phyloP scores from a whole-genome alignment of 2,888 invertebrate species.

The Oscheius sp. region DNA sequence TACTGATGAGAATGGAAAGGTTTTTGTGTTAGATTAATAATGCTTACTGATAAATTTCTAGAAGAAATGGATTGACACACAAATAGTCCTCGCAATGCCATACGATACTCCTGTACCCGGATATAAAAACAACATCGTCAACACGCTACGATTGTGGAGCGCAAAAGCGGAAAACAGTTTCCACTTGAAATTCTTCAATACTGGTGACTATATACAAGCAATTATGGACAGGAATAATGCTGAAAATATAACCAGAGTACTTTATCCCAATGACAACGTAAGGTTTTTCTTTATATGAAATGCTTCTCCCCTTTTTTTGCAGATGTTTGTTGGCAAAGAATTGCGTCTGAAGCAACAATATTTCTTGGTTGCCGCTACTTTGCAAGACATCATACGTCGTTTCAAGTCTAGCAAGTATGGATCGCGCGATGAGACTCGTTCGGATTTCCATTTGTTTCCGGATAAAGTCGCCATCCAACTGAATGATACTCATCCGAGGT shows the following conservation, averaged over 20 bases:
- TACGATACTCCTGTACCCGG: conserved; percentile 99
- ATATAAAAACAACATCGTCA: conserved; percentile 96
- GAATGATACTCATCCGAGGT: conserved; percentile 98
- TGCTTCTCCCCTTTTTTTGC: conserved; percentile 1
- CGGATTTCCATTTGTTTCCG: conserved; percentile 87
- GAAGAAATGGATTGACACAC: conserved; percentile 72
- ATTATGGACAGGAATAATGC: conserved; percentile 96
- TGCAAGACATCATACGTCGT: conserved; percentile 91
- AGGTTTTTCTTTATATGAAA: neutral
- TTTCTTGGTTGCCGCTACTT: conserved; percentile 97
- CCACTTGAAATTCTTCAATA: conserved; percentile 72
- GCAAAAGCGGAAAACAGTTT: conserved; percentile 72
- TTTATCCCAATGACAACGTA: conserved; percentile 96
- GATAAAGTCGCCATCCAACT: conserved; percentile 95
- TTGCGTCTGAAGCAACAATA: conserved; percentile 97
- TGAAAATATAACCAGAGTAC: conserved; percentile 95
- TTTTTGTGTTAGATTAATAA: neutral
- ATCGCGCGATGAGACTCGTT: conserved; percentile 85
- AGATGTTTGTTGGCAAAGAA: conserved; percentile 96
- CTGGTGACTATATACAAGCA: conserved; percentile 80
- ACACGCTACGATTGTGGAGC: conserved; percentile 83
- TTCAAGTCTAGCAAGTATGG: conserved; percentile 96
- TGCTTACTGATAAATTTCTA: conserved; percentile 36
- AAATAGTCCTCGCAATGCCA: conserved; percentile 92
- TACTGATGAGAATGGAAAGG: conserved; percentile 82